A percentile compares a stretch with the other conserved stretches of the same genome.
Conservation (phyloP, 2,113 vertebrate species). For the Pygathrix nemaeus region DNA sequence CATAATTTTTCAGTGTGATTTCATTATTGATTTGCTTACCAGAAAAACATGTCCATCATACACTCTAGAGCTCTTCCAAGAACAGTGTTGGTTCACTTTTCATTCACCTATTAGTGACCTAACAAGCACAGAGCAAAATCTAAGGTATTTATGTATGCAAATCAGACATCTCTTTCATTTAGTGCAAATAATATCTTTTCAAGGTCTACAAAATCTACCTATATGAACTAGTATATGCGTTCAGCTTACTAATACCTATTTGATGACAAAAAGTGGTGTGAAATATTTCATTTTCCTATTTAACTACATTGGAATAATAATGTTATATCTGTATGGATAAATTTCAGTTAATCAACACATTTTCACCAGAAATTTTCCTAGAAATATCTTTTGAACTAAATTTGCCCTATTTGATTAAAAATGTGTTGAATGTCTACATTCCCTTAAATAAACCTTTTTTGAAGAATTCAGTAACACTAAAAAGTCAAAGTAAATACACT, state of each 20-base stretch:
- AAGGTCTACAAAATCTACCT: background rate
- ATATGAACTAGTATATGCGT: background rate
- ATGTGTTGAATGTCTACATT: background rate
- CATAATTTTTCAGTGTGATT: background rate
- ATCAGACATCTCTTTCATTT: background rate
- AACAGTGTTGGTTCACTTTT: background rate
- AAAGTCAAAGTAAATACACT: background rate
- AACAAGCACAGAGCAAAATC: background rate
- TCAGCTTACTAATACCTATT: background rate
- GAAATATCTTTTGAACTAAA: background rate
- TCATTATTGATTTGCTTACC: slow-evolving; percentile 11
- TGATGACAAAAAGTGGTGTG: background rate
- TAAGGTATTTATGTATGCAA: background rate
- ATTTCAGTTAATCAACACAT: background rate
- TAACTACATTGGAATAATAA: background rate
- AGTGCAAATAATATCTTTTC: background rate
- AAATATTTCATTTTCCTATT: background rate
- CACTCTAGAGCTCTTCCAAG: background rate
- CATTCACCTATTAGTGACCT: background rate
- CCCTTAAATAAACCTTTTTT: too few relatives aligned
- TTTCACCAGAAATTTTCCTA: background rate
- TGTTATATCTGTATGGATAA: background rate
- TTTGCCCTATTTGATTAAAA: background rate
- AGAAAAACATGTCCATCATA: background rate
- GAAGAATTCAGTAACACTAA: background rate